Evolutionary conservation across 1,140 invertebrate species (phyloP).

Genomic region (Bombus pascuorum): DNA sequence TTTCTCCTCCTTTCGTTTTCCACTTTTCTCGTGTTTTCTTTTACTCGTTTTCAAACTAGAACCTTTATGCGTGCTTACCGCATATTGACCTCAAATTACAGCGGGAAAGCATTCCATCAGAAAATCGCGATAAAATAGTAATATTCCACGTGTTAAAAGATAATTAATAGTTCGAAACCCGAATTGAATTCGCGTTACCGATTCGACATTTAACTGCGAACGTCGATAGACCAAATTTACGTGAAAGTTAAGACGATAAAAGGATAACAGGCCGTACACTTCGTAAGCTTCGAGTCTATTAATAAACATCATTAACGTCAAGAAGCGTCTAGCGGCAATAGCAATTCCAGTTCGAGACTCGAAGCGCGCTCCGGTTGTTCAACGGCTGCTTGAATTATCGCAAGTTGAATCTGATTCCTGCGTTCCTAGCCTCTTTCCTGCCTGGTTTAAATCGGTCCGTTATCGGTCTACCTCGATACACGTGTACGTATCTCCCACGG

Average conservation of each 20-base stretch:
- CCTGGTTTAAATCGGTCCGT: conserved; percentile 8
- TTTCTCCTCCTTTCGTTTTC: background rate
- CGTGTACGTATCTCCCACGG: conserved; percentile 8
- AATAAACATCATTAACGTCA: conserved; percentile 8
- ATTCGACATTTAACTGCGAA: rapidly evolving
- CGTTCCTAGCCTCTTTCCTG: conserved; percentile 9
- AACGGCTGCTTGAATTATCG: conserved; percentile 14
- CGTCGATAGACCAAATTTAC: background rate
- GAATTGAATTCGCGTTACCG: background rate
- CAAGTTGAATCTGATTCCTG: conserved; percentile 6
- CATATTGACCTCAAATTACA: background rate
- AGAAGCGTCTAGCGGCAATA: no score
- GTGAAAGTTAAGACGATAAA: background rate
- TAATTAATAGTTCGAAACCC: background rate
- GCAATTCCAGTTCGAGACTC: background rate
- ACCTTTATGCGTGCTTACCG: background rate
- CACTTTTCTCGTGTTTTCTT: background rate
- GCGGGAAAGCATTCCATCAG: background rate
- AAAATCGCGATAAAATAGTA: background rate
- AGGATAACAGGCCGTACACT: no score
- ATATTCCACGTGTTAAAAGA: background rate
- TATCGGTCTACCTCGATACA: conserved; percentile 26
- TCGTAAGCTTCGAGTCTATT: background rate
- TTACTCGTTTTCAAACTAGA: background rate
- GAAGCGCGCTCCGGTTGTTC: background rate